These are phyloP conservation scores for Pterocles gutturalis DNA, from an alignment of 2,113 vertebrate species.

Conservation along the genomic window DNA sequence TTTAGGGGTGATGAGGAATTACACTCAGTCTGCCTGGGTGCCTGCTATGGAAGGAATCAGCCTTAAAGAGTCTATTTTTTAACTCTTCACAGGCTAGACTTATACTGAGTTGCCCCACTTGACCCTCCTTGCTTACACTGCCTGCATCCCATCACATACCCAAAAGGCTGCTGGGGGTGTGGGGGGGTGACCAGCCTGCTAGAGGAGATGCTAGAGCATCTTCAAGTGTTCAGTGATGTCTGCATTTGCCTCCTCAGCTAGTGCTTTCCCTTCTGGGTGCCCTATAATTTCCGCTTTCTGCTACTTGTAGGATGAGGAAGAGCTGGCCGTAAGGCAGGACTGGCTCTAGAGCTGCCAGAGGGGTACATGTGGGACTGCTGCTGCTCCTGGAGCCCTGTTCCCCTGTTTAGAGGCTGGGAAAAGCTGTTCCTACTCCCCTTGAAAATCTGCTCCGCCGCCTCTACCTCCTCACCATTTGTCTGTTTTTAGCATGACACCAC, in stretches of 20 bases:
- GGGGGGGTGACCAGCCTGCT: background rate
- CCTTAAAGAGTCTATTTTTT: background rate
- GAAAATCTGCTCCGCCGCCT: conserved; percentile 40
- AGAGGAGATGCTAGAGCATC: background rate
- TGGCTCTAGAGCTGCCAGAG: background rate
- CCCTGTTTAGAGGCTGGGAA: background rate
- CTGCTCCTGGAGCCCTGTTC: background rate
- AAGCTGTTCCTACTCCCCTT: conserved; percentile 26
- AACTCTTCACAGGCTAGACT: fast-evolving
- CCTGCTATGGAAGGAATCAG: background rate
- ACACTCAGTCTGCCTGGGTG: fast-evolving
- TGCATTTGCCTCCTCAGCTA: background rate
- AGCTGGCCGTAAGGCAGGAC: fast-evolving
- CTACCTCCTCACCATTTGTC: conserved; percentile 4
- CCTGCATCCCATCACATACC: background rate
- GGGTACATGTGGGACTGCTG: fast-evolving
- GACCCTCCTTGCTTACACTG: background rate
- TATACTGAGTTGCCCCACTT: fast-evolving
- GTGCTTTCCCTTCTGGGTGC: background rate
- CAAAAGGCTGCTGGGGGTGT: background rate
- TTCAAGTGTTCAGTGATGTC: background rate
- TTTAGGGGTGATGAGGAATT: background rate
- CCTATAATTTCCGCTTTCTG: background rate
- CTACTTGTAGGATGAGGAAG: background rate
- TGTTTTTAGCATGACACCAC: conserved; percentile 1